Conservation (phyloP, 2,888 invertebrate species). For the Diloba caeruleocephala region DNA sequence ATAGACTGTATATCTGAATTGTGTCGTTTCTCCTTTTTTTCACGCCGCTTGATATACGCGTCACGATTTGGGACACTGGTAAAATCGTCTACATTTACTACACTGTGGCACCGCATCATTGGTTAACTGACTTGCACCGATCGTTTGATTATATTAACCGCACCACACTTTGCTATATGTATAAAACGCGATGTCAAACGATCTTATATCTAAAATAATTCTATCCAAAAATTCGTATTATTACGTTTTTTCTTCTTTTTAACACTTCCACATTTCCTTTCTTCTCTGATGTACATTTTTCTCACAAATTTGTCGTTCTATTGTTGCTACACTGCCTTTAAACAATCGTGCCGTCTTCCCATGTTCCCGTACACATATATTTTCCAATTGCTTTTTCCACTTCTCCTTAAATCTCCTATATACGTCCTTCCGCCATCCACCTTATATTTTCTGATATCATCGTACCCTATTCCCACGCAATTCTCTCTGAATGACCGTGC, state of each 20-base stretch:
- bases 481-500: too few species aligned
- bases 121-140: constrained; percentile 45
- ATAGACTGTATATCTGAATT: constrained; percentile 82
- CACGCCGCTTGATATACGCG: constrained; percentile 88
- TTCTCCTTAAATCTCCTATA: too few species aligned
- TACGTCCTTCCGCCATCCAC: too few species aligned
- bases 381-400: too few species aligned
- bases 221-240: constrained; percentile 37
- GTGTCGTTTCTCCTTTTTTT: constrained; percentile 88
- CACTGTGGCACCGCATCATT: constrained; percentile 73
- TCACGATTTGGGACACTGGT: constrained; percentile 88
- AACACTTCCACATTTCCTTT: constrained; percentile 18
- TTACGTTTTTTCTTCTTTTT: constrained; percentile 13
- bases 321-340: neutral
- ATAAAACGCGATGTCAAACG: constrained; percentile 46
- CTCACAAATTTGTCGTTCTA: neutral
- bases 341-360: constrained; percentile 7
- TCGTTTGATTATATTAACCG: constrained; percentile 50
- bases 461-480: too few species aligned
- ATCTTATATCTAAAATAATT: constrained; percentile 39
- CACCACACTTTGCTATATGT: constrained; percentile 40
- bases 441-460: too few species aligned
- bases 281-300: constrained; percentile 23
- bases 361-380: constrained; percentile 3
- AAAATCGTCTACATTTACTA: constrained; percentile 80